These are phyloP conservation scores for Petaurus breviceps DNA, from an alignment of 2,113 vertebrate species.

Conservation along the genomic window DNA sequence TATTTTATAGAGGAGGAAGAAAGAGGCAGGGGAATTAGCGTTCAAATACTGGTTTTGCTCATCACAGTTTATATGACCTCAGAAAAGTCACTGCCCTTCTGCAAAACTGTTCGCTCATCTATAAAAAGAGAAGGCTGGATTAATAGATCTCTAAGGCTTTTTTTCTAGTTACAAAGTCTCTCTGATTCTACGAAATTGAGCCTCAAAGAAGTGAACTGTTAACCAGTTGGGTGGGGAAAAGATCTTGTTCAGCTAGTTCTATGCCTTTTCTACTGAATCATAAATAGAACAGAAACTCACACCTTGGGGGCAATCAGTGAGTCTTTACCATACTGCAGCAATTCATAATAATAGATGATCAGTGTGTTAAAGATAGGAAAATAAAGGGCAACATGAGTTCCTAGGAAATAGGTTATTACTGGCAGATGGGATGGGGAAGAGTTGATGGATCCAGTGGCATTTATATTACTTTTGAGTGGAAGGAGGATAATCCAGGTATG, in stretches of 20 bases:
- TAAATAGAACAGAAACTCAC: neutral
- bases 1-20: neutral
- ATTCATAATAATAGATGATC: neutral
- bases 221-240: neutral
- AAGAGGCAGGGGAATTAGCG: neutral
- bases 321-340: neutral
- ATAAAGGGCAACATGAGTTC: neutral
- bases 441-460: neutral
- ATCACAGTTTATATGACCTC: neutral
- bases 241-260: neutral
- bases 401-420: neutral
- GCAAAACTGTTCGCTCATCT: neutral
- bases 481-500: neutral
- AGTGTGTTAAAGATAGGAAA: neutral
- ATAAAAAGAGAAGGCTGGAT: neutral
- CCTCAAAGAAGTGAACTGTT: neutral
- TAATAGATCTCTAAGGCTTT: neutral
- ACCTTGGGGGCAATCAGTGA: neutral
- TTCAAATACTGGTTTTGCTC: neutral
- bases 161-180: neutral
- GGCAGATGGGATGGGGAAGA: neutral
- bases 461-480: neutral
- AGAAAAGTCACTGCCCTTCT: neutral
- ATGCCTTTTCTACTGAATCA: neutral
- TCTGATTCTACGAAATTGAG: neutral